These are phyloP conservation scores for Catamblyrhynchus diadema DNA, from an alignment of 2,797 vertebrate species.

Conservation along the genomic window DNA sequence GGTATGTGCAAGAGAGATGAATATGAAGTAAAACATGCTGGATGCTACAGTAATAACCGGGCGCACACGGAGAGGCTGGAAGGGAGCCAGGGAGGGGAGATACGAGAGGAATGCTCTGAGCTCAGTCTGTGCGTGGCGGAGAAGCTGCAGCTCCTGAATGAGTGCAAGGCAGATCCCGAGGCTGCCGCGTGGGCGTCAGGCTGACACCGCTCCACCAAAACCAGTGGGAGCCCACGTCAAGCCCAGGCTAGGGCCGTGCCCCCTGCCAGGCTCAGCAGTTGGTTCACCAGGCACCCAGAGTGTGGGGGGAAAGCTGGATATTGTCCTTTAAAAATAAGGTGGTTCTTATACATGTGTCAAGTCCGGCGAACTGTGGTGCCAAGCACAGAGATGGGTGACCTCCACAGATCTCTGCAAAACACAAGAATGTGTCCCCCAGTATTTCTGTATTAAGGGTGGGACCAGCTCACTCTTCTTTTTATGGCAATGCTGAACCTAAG, in stretches of 20 bases:
- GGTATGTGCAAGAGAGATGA: constrained; percentile 21
- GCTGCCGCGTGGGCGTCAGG: not conserved
- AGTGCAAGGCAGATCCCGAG: rapidly evolving
- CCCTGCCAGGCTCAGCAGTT: not conserved
- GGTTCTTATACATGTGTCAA: rapidly evolving
- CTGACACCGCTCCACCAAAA: not conserved
- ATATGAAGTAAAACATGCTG: constrained; percentile 33
- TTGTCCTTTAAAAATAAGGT: not conserved
- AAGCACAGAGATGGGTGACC: rapidly evolving
- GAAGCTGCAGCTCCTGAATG: not conserved
- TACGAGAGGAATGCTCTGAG: not conserved
- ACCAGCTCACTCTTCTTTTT: not conserved
- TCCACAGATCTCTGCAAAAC: rapidly evolving
- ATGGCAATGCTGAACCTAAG: not conserved
- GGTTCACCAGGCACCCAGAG: rapidly evolving
- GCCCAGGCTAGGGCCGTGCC: not conserved
- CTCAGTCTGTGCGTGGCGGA: not conserved
- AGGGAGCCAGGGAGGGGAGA: not conserved
- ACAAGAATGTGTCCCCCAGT: rapidly evolving
- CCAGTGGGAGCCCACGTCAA: not conserved
- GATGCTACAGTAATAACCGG: constrained; percentile 31
- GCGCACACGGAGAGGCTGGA: not conserved
- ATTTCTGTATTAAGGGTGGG: not conserved
- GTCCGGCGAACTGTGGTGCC: not conserved
- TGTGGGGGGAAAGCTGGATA: not conserved